Base-by-base conservation (phyloP, 2,888 invertebrate genomes). In the Caenorhabditis uteleia region DNA sequence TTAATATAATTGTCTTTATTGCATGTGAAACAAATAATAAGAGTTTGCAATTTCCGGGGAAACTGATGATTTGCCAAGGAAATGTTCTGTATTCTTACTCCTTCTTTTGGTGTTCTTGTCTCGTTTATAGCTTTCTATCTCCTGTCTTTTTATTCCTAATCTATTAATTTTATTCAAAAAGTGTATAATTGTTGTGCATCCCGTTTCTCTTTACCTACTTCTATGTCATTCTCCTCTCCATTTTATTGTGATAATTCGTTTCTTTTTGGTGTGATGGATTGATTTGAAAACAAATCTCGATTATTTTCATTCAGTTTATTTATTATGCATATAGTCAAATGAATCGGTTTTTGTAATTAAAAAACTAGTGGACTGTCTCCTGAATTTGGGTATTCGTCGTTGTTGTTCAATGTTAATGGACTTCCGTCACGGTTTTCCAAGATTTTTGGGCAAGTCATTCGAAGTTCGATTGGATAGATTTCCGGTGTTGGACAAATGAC, bases 401-500 rank as follows among this genome's bases (percentile, higher is more conserved):
- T 38, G 2, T 29, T 27, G 20, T 43, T 50, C 27, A 53, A 14
- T n/a, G 27, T 53, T 16, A 36, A 26, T 16, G 60, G 44, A n/a
- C 43, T 23, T 23, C 27, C 39, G 21, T 58, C 57, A 2, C 36
- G 44, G 36, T 40, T 45, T 8, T n/a, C n/a, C n/a, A n/a, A n/a
- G n/a, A n/a, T n/a, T 42, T 44, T 14, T 48, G 36, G 39, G 26
- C 75, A 75, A 14, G 64, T 48, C 33, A 56, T 56, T 27, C 71
- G 56, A 18, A 44, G 43, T 18, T 62, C 62, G 8, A 51, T 26
- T 8, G 60, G 36, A 6, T 70, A 74, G 20, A 57, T 51, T 12
- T 56, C 49, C 8, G 67, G 61, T 10, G 53, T 38, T 8, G 77
- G 77, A 34, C 77, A 77, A n/a, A 44, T 34, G 8, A 54, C 59